phyloP scores from a whole-genome alignment of 1,140 invertebrate genomes.

The Ooceraea biroi region DNA sequence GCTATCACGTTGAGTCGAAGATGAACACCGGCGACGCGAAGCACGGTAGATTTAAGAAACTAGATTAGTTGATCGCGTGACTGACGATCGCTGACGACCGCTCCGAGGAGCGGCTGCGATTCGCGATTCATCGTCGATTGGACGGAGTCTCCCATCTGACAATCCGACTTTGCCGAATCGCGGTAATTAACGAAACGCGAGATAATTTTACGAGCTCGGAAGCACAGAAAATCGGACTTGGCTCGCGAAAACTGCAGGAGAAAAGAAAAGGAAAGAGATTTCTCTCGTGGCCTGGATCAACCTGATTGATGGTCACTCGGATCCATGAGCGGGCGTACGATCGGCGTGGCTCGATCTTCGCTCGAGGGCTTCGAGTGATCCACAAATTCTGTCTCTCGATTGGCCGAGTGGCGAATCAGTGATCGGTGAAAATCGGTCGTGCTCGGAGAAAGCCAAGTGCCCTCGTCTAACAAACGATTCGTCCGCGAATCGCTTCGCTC shows the following conservation, averaged over 20 bases:
- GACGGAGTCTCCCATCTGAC: constrained; percentile 18
- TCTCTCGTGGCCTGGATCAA: constrained; percentile 59
- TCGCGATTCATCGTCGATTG: constrained; percentile 30
- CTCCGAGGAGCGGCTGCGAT: constrained; percentile 33
- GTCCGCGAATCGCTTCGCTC: constrained; percentile 2
- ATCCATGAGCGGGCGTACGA: constrained; percentile 33
- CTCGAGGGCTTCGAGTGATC: constrained; percentile 51
- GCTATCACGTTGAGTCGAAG: not conserved
- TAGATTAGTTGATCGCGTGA: constrained; percentile 24
- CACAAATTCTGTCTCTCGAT: constrained; percentile 43
- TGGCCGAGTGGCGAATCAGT: constrained; percentile 17
- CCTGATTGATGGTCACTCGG: constrained; percentile 50
- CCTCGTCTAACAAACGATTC: not conserved
- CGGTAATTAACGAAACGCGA: constrained; percentile 47
- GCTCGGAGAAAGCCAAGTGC: constrained; percentile 36
- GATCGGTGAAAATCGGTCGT: constrained; percentile 46
- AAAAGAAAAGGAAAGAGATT: constrained; percentile 52
- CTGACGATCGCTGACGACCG: constrained; percentile 15
- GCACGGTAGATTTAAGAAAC: constrained; percentile 21
- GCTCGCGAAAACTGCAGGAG: not conserved
- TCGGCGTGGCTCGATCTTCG: constrained; percentile 32
- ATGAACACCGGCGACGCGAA: constrained; percentile 30
- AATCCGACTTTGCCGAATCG: not conserved
- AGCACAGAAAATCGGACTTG: not conserved
- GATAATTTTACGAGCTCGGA: constrained; percentile 32